Percentiles rank a stretch among this genome's conserved stretches.
phyloP scores from a whole-genome alignment of 2,797 vertebrate genomes.

The Pseudopleuronectes americanus region DNA sequence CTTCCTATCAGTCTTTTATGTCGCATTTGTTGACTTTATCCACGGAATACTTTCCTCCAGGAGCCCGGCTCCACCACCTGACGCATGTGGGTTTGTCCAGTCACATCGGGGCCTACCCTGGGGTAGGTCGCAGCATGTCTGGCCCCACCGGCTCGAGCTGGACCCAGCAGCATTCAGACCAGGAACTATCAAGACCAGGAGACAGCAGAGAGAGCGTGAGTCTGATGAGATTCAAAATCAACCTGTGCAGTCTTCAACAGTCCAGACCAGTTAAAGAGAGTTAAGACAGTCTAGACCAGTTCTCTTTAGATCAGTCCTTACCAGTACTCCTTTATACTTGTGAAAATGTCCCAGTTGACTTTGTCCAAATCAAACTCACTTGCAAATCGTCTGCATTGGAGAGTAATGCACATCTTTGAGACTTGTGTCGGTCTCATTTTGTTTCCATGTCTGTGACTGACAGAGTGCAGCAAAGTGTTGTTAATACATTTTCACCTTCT shows the following conservation, averaged over 20 bases:
- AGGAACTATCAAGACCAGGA: constrained; percentile 85
- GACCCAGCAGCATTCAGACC: constrained; percentile 89
- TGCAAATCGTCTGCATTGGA: neutral
- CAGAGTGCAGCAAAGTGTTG: neutral
- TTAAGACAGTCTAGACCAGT: neutral
- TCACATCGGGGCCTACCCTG: constrained; percentile 90
- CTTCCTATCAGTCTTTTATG: neutral
- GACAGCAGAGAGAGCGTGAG: constrained; percentile 91
- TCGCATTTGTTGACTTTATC: neutral
- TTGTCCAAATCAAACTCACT: neutral
- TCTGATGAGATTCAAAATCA: constrained; percentile 50
- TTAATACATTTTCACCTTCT: neutral
- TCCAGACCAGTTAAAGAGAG: neutral
- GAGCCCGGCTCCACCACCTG: constrained; percentile 95
- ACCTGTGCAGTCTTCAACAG: too few species aligned
- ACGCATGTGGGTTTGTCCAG: constrained; percentile 96
- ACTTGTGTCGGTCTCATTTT: too few species aligned
- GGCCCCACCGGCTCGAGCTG: constrained; percentile 91
- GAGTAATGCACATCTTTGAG: too few species aligned
- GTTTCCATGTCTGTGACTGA: neutral
- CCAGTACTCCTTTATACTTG: neutral
- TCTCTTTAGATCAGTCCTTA: neutral
- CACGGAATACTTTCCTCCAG: constrained; percentile 70
- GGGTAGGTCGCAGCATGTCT: constrained; percentile 90
- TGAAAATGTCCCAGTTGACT: neutral